Evolutionary conservation across 2,888 invertebrate genomes (phyloP).

Genomic region (Dasypolia templi): DNA sequence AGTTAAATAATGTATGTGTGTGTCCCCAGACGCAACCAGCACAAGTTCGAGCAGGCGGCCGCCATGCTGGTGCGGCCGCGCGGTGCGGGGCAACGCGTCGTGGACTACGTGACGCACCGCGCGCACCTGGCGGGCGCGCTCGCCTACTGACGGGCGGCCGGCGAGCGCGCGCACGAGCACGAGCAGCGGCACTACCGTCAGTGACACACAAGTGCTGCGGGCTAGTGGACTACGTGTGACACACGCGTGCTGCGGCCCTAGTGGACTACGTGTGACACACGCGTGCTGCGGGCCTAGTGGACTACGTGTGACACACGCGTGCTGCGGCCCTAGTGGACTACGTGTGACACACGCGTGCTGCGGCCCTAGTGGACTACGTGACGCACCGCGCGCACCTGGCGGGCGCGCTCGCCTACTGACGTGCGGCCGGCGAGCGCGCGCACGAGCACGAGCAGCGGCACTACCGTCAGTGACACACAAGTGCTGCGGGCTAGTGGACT

Average conservation of each 20-base stretch:
- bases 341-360: too few species aligned
- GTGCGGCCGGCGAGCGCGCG: neutral
- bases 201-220: too few species aligned
- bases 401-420: slow-evolving; percentile 66
- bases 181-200: neutral
- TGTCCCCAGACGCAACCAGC: slow-evolving; percentile 92
- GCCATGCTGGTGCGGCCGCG: slow-evolving; percentile 80
- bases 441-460: neutral
- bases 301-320: too few species aligned
- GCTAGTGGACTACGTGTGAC: too few species aligned
- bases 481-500: too few species aligned
- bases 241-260: too few species aligned
- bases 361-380: too few species aligned
- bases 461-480: neutral
- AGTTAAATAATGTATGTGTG: neutral
- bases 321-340: too few species aligned
- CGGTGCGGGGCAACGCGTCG: slow-evolving; percentile 69
- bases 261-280: too few species aligned
- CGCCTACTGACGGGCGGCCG: slow-evolving; percentile 23
- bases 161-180: too few species aligned
- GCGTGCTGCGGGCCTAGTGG: too few species aligned
- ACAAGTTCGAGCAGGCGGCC: slow-evolving; percentile 92
- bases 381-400: slow-evolving; percentile 28
- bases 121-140: slow-evolving; percentile 75
- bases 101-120: slow-evolving; percentile 72